Evolutionary conservation across 2,888 invertebrate genomes (phyloP), one percentile per base, ranked within the genome.

Genomic region (Mesorhabditis spiculigera): DNA sequence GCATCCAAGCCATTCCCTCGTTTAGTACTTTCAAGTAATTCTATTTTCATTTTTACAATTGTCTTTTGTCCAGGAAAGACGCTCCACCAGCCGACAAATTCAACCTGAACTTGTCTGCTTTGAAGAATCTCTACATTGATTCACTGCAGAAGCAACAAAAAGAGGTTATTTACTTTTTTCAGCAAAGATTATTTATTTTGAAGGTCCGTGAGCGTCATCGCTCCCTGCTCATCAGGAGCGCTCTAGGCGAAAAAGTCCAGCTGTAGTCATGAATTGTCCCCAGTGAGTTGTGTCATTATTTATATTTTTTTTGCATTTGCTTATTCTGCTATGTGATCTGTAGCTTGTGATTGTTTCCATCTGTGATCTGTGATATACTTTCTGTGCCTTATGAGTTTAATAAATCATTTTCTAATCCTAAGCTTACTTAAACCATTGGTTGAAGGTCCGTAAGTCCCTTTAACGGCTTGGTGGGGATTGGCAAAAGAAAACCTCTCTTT

Each of bases 1-100:
- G 95, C 42, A 90, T 96, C 44, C 91, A 92, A 84, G 81, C 80
- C 1, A 76, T 84, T 4, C 85, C 84, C 4, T 73, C 79, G 4
- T 66, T 84, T 6, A 76, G 78, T 16, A 73, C 79, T 4, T 72
- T 82, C 16, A 77, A 77, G 82, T 82, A 68, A 68, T 75, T 41
- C 5, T 1, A 5, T 67, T 16, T 61, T 67, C 43, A 43, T 6
- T 8, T 41, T 42, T 41, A 41, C 13, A 65, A 8, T 8, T 50
- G 8, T 50, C 13, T 16, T 13, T 50, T 45, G 10, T 50, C 58
- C n/a, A 10, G n/a, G 8, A 50, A 50, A 50, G 58, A 50, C 10
- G 10, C 58, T 50, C n/a, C 58, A 50, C 58, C 58, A 10, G 10
- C 58, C 8, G 58, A 10, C 10, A 50, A 50, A 50, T n/a, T n/a